phyloP scores from a whole-genome alignment of 2,888 invertebrate genomes.

The Pherbina coryleti region DNA sequence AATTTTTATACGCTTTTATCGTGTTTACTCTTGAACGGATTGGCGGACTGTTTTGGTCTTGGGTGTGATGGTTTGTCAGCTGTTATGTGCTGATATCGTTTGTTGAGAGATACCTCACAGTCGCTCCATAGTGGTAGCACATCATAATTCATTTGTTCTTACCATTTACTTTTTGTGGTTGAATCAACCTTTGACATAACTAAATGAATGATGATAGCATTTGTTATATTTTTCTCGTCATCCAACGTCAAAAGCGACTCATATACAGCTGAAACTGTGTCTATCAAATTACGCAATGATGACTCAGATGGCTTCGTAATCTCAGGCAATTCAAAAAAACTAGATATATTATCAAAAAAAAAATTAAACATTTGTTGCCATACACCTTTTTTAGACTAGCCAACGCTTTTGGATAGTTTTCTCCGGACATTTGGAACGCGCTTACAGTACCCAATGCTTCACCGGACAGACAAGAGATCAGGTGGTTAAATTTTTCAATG shows the following conservation, averaged over 20 bases:
- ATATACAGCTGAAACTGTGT: slow-evolving; percentile 41
- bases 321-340: slow-evolving; percentile 40
- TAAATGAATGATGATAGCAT: slow-evolving; percentile 44
- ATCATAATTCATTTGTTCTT: slow-evolving; percentile 37
- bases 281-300: slow-evolving; percentile 41
- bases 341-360: slow-evolving; percentile 44
- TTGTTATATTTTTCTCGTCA: slow-evolving; percentile 42
- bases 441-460: slow-evolving; percentile 41
- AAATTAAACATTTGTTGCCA: slow-evolving; percentile 42
- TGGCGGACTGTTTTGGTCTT: not conserved
- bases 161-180: slow-evolving; percentile 36
- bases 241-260: slow-evolving; percentile 32
- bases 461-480: slow-evolving; percentile 37
- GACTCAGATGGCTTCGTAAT: slow-evolving; percentile 39
- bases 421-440: slow-evolving; percentile 40
- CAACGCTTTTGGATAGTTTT: slow-evolving; percentile 42
- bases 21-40: not conserved
- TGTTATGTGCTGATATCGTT: slow-evolving; percentile 38
- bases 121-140: slow-evolving; percentile 37
- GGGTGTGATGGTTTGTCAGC: slow-evolving; percentile 35
- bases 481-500: slow-evolving; percentile 38
- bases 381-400: slow-evolving; percentile 36
- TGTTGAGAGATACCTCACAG: slow-evolving; percentile 4
- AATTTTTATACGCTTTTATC: not conserved
- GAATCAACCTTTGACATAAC: slow-evolving; percentile 44